Conservation (phyloP, 1,140 invertebrate species). For the Musca domestica region DNA sequence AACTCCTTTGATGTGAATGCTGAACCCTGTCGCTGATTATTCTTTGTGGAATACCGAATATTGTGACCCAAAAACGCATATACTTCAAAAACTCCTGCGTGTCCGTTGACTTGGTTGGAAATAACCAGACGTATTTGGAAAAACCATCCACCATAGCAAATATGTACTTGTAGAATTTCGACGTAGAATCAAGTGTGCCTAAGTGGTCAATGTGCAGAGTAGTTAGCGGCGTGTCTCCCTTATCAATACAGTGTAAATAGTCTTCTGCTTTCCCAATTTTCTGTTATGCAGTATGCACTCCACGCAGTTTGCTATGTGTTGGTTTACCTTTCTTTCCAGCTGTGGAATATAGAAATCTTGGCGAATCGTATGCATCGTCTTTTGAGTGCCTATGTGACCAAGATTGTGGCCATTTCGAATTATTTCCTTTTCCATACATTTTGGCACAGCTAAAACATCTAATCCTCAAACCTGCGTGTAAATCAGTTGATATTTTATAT, state of each 20-base stretch:
- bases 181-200: background rate
- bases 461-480: background rate
- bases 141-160: too few species aligned
- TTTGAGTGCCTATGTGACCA: too few species aligned
- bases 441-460: background rate
- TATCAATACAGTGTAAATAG: background rate
- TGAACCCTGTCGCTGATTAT: slow-evolving; percentile 50
- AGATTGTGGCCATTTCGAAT: too few species aligned
- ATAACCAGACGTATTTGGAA: too few species aligned
- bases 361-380: background rate
- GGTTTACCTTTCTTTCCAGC: background rate
- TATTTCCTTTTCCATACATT: background rate
- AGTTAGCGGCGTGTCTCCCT: background rate
- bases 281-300: too few species aligned
- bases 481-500: background rate
- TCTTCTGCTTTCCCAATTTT: background rate
- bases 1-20: slow-evolving; percentile 31
- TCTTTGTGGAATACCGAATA: slow-evolving; percentile 36
- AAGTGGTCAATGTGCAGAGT: background rate
- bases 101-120: background rate
- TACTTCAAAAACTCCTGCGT: background rate
- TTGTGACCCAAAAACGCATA: background rate
- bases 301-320: too few species aligned
- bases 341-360: background rate
- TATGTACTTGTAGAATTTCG: too few species aligned